Evolutionary conservation across 2,797 vertebrate species (phyloP), one percentile per base, ranked within the genome.

Genomic region (Aldrovandia affinis): DNA sequence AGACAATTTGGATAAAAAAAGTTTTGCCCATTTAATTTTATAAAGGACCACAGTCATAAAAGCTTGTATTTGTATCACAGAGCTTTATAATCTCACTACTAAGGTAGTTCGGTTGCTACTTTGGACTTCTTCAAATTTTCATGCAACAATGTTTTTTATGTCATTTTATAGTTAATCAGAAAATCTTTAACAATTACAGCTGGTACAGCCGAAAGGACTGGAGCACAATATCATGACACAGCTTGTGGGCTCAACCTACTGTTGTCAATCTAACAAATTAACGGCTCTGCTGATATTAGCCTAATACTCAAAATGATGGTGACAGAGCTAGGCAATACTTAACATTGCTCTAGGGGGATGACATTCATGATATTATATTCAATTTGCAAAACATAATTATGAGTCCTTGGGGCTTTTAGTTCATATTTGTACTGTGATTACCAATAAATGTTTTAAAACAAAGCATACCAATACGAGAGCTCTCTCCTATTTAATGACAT

Each of bases 301-400:
- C 36, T 70, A 28, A 33, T 33, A 5, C 30, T 18, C 9, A 30
- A 36, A 70, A 70, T 70, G 65, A 70, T 70, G 65, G 36, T 36
- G 65, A 20, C 33, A 36, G 30, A 36, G 30, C 33, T 3, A 12
- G 65, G 65, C 33, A 70, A 70, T 70, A 70, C 36, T 70, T 70
- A 70, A 70, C 25, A 70, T 65, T 36, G 10, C 15, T 22, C 33
- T 15, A 33, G 2, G 65, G n/a, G 65, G 20, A 70, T 70, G 33
- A 4, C 14, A 70, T 70, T 70, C 33, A 70, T 70, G 30, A 36
- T 39, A 70, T 70, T 70, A 70, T 70, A 70, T 70, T 70, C 65
- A 70, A 18, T 70, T 70, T 33, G 36, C 15, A 20, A 70, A 36
- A 18, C 65, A 70, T 70, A 36, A 15, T 18, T 70, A 20, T 12